phyloP scores from a whole-genome alignment of 2,797 vertebrate genomes.

The Gallinago stenura region DNA sequence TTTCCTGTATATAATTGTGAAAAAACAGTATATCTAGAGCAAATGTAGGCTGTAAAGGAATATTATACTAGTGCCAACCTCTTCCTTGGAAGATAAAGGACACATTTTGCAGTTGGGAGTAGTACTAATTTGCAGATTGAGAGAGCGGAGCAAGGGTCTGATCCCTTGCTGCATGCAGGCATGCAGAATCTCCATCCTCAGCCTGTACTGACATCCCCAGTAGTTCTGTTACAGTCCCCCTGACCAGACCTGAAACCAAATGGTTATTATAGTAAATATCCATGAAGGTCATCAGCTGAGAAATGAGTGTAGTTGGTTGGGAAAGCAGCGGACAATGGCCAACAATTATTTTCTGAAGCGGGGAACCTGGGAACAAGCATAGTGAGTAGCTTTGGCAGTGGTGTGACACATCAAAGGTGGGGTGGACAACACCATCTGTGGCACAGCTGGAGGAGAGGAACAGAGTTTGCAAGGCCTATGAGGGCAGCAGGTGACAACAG shows the following conservation, averaged over 20 bases:
- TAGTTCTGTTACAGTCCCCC: background rate
- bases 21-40: background rate
- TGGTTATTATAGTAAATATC: background rate
- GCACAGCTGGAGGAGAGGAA: background rate
- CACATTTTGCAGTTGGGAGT: background rate
- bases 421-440: fast-evolving
- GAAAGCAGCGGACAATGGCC: background rate
- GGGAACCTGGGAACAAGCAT: background rate
- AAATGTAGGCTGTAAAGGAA: background rate
- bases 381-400: background rate
- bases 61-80: background rate
- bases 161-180: fast-evolving
- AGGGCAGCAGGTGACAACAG: background rate
- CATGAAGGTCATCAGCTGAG: background rate
- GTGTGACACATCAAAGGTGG: background rate
- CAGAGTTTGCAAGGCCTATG: background rate
- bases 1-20: background rate
- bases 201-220: too few species aligned
- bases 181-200: background rate
- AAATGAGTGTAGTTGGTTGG: background rate
- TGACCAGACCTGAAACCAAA: background rate
- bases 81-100: background rate
- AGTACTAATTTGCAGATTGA: background rate
- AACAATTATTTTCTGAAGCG: background rate
- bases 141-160: background rate